Evolutionary conservation across 2,888 invertebrate genomes (phyloP).

Genomic region (Melanostoma mellinum): DNA sequence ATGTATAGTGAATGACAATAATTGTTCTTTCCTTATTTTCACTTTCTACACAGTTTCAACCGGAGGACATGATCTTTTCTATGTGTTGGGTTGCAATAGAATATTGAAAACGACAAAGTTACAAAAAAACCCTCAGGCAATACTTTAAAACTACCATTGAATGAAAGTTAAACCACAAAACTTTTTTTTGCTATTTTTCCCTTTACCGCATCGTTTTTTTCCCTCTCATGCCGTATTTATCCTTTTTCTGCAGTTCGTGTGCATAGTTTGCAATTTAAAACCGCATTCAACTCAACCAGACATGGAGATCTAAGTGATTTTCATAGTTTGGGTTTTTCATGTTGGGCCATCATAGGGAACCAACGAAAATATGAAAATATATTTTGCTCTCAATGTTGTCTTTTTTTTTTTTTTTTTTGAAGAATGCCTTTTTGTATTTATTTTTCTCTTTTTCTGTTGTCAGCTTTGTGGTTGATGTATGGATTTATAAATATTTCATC

Average conservation of each 20-base stretch:
- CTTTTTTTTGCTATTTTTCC: background rate
- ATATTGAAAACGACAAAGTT: background rate
- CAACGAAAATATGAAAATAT: conserved; percentile 46
- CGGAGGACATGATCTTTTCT: background rate
- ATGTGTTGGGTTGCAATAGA: background rate
- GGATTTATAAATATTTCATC: conserved; percentile 32
- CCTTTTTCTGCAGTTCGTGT: background rate
- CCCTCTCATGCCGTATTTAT: background rate
- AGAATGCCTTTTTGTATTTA: conserved; percentile 1
- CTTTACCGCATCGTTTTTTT: background rate
- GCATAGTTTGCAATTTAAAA: conserved; percentile 7
- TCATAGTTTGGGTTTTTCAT: conserved; percentile 22
- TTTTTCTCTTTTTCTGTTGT: background rate
- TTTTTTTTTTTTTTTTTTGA: conserved; percentile 4
- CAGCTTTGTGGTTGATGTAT: conserved; percentile 6
- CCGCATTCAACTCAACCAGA: conserved; percentile 31
- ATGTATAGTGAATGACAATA: background rate
- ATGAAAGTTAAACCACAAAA: background rate
- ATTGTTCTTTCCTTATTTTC: too few species aligned
- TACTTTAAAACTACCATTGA: background rate
- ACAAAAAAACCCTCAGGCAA: background rate
- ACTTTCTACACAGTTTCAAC: background rate
- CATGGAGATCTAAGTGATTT: conserved; percentile 45
- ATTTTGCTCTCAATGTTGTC: conserved; percentile 44
- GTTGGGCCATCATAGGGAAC: conserved; percentile 35